A percentile compares a stretch with the other conserved stretches of the same genome.
phyloP scores from a whole-genome alignment of 2,888 invertebrate genomes.

The Tipula confusa region DNA sequence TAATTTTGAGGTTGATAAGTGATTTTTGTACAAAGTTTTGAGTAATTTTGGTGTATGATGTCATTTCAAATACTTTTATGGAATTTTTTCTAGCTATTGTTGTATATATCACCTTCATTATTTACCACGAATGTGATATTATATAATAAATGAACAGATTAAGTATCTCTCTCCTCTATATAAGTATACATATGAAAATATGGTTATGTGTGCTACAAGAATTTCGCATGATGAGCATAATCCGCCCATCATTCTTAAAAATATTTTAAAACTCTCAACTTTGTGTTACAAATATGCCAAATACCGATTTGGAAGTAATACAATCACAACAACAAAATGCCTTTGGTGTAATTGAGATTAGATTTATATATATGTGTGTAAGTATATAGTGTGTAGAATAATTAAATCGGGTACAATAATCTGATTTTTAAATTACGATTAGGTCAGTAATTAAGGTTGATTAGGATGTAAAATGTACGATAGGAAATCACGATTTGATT shows the following conservation, averaged over 20 bases:
- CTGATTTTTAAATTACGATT: not conserved
- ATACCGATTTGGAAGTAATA: not conserved
- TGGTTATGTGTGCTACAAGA: not conserved
- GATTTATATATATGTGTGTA: not conserved
- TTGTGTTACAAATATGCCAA: not conserved
- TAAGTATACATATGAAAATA: not conserved
- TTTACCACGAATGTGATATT: not conserved
- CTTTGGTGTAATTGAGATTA: not conserved
- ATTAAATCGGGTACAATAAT: not conserved
- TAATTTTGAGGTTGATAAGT: not conserved
- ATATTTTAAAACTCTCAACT: not conserved
- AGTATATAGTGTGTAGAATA: not conserved
- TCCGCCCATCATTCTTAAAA: not conserved
- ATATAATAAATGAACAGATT: not conserved
- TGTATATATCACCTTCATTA: not conserved
- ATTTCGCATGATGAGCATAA: not conserved
- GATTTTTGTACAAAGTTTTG: not conserved
- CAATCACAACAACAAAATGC: not conserved
- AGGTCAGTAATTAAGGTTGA: slow-evolving; percentile 12
- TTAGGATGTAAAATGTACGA: not conserved
- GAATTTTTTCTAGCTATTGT: not conserved
- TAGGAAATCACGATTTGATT: not conserved
- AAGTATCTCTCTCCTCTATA: no score
- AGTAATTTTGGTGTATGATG: not conserved
- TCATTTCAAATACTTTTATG: not conserved